Evolutionary conservation across 1,140 invertebrate species (phyloP).

Genomic region (Drosophila suzukii): DNA sequence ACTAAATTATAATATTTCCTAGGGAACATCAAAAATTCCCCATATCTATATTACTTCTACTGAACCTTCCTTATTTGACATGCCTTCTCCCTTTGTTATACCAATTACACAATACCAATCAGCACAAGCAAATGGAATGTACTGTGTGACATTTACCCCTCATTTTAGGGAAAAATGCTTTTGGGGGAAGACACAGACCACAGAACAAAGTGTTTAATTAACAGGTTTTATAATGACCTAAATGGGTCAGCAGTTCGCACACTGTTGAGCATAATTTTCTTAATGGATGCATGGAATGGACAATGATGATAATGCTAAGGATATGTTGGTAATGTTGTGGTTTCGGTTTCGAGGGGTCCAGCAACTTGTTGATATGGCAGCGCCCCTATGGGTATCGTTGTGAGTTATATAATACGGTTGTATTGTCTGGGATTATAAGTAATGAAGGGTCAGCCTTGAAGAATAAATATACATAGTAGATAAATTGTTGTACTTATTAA

Average conservation of each 20-base stretch:
- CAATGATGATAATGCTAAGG: conserved; percentile 12
- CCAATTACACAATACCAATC: conserved; percentile 1
- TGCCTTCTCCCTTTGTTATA: neutral
- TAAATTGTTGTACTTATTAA: no score
- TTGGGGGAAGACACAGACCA: conserved; percentile 2
- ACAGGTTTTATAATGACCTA: conserved; percentile 56
- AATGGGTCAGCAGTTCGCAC: conserved; percentile 52
- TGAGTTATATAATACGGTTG: conserved; percentile 32
- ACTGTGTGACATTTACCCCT: neutral
- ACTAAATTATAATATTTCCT: neutral
- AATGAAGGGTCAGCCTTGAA: conserved; percentile 3
- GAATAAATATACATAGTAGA: neutral
- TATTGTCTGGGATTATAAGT: neutral
- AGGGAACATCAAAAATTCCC: neutral
- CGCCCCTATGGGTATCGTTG: conserved; percentile 30
- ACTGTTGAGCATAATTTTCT: conserved; percentile 53
- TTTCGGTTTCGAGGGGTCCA: conserved; percentile 11
- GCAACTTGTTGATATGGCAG: conserved; percentile 72
- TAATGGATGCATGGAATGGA: conserved; percentile 49
- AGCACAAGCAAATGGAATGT: neutral
- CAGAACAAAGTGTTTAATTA: conserved; percentile 58
- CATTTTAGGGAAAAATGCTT: neutral
- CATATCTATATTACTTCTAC: neutral
- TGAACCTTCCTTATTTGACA: neutral
- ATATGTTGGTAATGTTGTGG: conserved; percentile 10